Conservation (phyloP, 2,888 invertebrate genomes). For the Gryllus longicercus region DNA sequence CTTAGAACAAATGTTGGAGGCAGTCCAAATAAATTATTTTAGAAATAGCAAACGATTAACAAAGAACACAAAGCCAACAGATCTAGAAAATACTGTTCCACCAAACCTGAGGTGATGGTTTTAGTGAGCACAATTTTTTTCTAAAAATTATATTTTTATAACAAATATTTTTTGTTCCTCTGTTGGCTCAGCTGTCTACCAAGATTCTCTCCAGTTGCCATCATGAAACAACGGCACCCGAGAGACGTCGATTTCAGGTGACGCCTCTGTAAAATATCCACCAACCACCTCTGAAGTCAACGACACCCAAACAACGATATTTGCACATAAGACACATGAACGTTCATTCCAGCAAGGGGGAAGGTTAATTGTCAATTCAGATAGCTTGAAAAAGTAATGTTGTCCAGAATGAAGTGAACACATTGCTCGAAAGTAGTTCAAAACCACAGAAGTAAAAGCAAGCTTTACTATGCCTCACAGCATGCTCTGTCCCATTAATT, state of each 20-base stretch:
- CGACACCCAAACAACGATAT: slow-evolving; percentile 20
- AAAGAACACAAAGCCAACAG: slow-evolving; percentile 23
- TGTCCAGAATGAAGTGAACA: background rate
- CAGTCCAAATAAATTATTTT: slow-evolving; percentile 18
- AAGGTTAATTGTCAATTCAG: slow-evolving; percentile 19
- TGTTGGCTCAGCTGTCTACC: slow-evolving; percentile 33
- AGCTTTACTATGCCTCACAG: background rate
- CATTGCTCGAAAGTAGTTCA: background rate
- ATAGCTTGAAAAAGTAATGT: background rate
- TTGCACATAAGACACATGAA: slow-evolving; percentile 2
- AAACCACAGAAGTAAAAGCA: background rate
- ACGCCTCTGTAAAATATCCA: slow-evolving; percentile 35
- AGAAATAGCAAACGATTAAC: slow-evolving; percentile 20
- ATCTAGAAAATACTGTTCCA: slow-evolving; percentile 24
- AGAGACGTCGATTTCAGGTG: slow-evolving; percentile 39
- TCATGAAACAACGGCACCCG: slow-evolving; percentile 39
- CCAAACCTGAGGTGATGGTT: slow-evolving; percentile 32
- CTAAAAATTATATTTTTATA: slow-evolving; percentile 19
- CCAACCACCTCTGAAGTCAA: slow-evolving; percentile 21
- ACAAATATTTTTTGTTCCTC: slow-evolving; percentile 25
- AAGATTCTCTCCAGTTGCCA: slow-evolving; percentile 39
- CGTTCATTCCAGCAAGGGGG: background rate
- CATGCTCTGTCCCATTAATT: background rate
- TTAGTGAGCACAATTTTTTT: slow-evolving; percentile 31
- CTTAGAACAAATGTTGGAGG: background rate